phyloP scores from a whole-genome alignment of 1,140 invertebrate genomes.

The Thaumatotibia leucotreta region DNA sequence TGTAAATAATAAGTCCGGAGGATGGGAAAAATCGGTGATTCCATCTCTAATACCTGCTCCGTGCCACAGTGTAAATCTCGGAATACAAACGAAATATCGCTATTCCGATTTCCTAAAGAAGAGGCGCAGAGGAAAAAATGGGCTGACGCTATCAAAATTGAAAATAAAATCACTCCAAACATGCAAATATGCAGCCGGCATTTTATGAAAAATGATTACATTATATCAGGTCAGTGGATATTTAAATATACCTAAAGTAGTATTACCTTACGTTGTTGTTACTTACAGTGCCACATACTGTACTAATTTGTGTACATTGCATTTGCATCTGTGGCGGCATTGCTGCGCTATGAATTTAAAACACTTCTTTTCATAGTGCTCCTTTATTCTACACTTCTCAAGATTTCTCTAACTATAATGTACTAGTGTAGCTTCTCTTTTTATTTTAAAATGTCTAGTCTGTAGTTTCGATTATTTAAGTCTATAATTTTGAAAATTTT shows the following conservation, averaged over 20 bases:
- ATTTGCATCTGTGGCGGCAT: background rate
- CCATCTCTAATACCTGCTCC: background rate
- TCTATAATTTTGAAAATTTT: too few relatives aligned
- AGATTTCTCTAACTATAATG: too few relatives aligned
- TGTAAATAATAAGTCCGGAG: background rate
- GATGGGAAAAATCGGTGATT: background rate
- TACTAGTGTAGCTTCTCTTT: too few relatives aligned
- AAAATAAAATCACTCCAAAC: background rate
- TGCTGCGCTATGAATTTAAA: too few relatives aligned
- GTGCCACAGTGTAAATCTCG: background rate
- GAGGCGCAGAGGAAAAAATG: background rate
- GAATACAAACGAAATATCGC: background rate
- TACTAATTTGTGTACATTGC: background rate
- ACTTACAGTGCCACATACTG: too few relatives aligned
- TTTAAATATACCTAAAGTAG: too few relatives aligned
- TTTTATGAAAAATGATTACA: background rate
- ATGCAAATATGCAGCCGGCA: conserved; percentile 2
- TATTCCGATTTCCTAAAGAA: background rate
- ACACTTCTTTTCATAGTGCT: too few relatives aligned
- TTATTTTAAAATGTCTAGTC: too few relatives aligned
- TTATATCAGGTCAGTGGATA: background rate
- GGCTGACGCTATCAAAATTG: background rate
- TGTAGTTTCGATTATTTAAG: too few relatives aligned
- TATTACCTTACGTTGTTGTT: background rate
- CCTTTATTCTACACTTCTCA: too few relatives aligned